Evolutionary conservation across 2,113 vertebrate genomes (phyloP).

Genomic region (Hippocampus mohnikei): DNA sequence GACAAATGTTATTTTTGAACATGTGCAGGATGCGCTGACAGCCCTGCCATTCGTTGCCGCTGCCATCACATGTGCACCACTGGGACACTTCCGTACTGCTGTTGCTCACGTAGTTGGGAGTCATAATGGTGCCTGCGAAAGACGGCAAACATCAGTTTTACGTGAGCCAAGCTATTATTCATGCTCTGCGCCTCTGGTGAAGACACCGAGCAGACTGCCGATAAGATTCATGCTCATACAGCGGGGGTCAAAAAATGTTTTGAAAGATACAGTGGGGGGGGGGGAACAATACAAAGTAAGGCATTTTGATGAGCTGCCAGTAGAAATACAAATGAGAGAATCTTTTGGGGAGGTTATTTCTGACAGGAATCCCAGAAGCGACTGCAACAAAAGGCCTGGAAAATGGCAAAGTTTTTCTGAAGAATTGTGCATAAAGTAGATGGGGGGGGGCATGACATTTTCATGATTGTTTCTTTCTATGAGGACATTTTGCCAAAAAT

Average conservation of each 20-base stretch:
- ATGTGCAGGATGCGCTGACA: constrained; percentile 82
- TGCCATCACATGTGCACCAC: constrained; percentile 91
- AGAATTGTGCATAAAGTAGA: not conserved
- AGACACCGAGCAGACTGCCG: constrained; percentile 6
- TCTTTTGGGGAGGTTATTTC: constrained; percentile 13
- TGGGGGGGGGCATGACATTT: not conserved
- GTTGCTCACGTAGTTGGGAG: constrained; percentile 92
- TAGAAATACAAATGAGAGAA: constrained; percentile 10
- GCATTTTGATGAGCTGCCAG: constrained; percentile 10
- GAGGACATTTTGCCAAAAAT: not conserved
- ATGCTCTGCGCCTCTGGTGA: constrained; percentile 19
- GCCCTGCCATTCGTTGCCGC: constrained; percentile 86
- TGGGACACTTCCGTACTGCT: constrained; percentile 83
- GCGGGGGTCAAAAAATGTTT: constrained; percentile 13
- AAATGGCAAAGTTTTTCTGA: not conserved
- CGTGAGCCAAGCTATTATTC: not conserved
- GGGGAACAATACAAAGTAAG: constrained; percentile 19
- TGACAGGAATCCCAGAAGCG: constrained; percentile 14
- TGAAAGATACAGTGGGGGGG: constrained; percentile 12
- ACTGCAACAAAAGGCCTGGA: not conserved
- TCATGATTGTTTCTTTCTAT: not conserved
- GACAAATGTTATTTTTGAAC: constrained; percentile 86
- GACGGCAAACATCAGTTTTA: constrained; percentile 4
- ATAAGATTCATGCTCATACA: constrained; percentile 15
- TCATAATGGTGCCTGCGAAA: constrained; percentile 86